Conservation (phyloP, 2,888 invertebrate species). For the Leucophenga montana region DNA sequence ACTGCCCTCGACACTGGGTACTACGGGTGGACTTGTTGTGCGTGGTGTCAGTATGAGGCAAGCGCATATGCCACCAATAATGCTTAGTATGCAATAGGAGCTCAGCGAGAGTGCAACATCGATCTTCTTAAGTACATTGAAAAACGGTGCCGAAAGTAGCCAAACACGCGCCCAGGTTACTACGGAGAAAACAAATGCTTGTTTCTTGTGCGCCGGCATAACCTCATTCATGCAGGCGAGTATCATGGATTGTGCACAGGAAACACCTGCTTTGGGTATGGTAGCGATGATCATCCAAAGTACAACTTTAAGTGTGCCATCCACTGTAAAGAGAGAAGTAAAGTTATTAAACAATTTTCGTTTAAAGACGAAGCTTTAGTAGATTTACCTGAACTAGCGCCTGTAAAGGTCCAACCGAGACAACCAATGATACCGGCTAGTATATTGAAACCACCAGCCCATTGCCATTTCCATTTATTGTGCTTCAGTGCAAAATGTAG, state of each 20-base stretch:
- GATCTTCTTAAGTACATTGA: constrained; percentile 69
- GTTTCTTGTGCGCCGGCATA: constrained; percentile 69
- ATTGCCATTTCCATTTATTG: constrained; percentile 72
- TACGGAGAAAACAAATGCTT: constrained; percentile 71
- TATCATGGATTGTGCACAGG: constrained; percentile 72
- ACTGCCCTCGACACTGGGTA: constrained; percentile 36
- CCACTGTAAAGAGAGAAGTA: constrained; percentile 53
- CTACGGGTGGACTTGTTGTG: constrained; percentile 37
- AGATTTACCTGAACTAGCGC: constrained; percentile 62
- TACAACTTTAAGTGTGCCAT: constrained; percentile 64
- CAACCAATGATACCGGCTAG: constrained; percentile 71
- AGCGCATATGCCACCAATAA: constrained; percentile 70
- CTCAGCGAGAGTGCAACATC: constrained; percentile 69
- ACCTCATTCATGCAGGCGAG: constrained; percentile 72
- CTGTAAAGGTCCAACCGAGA: constrained; percentile 70
- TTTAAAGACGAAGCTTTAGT: constrained; percentile 1
- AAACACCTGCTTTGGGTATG: constrained; percentile 71
- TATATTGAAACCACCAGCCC: constrained; percentile 70
- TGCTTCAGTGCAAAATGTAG: constrained; percentile 70
- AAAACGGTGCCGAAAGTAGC: constrained; percentile 72
- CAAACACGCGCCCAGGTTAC: constrained; percentile 72
- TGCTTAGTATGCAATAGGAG: constrained; percentile 66
- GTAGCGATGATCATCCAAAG: constrained; percentile 72
- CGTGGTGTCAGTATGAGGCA: constrained; percentile 65
- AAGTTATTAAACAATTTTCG: not conserved